These are phyloP conservation scores for Ovis canadensis DNA, from an alignment of 2,113 vertebrate species.

Conservation along the genomic window DNA sequence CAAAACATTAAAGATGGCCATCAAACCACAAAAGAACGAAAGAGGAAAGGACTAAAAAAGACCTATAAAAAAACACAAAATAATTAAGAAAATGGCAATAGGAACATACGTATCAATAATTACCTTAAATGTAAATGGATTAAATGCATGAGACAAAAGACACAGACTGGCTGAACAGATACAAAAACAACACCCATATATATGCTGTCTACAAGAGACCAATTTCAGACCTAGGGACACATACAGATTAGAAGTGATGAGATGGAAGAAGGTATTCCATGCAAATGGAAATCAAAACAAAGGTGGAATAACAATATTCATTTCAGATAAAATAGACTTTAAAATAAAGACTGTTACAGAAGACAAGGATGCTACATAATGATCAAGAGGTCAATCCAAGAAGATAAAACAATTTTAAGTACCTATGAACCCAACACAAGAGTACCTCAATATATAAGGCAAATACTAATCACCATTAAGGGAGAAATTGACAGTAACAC, in stretches of 20 bases:
- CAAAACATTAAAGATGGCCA: not conserved
- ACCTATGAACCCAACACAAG: not conserved
- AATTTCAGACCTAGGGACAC: not conserved
- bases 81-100: not conserved
- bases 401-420: not conserved
- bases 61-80: not conserved
- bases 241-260: not conserved
- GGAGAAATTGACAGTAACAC: not conserved
- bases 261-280: not conserved
- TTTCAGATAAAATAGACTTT: not conserved
- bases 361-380: not conserved
- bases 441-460: not conserved
- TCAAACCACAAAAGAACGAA: not conserved
- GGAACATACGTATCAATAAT: not conserved
- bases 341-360: not conserved
- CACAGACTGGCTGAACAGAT: not conserved
- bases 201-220: not conserved
- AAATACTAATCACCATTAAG: not conserved
- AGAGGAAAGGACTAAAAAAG: not conserved
- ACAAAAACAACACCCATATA: not conserved
- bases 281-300: not conserved
- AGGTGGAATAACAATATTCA: not conserved
- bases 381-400: not conserved
- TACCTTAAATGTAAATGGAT: not conserved
- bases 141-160: not conserved